Conservation (phyloP, 2,888 invertebrate genomes). For the Dione juno region DNA sequence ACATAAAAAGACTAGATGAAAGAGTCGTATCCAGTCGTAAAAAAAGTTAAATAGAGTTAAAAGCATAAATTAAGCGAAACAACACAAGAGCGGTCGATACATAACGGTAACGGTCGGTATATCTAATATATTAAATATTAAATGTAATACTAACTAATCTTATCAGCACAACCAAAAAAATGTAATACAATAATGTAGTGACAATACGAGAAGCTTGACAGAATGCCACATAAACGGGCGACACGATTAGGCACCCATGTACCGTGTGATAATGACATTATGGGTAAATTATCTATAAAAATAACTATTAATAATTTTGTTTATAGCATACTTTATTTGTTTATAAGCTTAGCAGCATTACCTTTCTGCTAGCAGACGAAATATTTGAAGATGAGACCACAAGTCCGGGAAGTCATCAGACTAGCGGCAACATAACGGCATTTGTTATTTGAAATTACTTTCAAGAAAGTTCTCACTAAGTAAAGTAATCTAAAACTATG, state of each 20-base stretch:
- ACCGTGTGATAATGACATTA: no score
- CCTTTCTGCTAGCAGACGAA: conserved; percentile 29
- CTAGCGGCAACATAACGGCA: neutral
- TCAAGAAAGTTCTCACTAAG: neutral
- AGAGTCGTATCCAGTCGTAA: no score
- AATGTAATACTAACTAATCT: neutral
- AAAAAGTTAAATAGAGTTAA: no score
- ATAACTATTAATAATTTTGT: neutral
- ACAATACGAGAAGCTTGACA: neutral
- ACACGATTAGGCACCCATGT: no score
- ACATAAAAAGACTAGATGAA: neutral
- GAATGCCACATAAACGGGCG: neutral
- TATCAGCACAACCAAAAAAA: conserved; percentile 10
- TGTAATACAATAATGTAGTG: no score
- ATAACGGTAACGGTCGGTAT: no score
- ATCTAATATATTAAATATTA: neutral
- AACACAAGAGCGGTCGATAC: no score
- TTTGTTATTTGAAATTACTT: neutral
- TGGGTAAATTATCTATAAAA: neutral
- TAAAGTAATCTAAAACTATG: neutral
- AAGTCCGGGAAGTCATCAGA: conserved; percentile 19
- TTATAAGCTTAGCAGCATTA: neutral
- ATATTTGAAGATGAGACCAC: conserved; percentile 22
- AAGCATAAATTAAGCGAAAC: no score
- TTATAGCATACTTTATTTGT: neutral